Percentiles rank a stretch among this genome's conserved stretches.
phyloP scores from a whole-genome alignment of 2,888 invertebrate species.

The Eupithecia insigniata region DNA sequence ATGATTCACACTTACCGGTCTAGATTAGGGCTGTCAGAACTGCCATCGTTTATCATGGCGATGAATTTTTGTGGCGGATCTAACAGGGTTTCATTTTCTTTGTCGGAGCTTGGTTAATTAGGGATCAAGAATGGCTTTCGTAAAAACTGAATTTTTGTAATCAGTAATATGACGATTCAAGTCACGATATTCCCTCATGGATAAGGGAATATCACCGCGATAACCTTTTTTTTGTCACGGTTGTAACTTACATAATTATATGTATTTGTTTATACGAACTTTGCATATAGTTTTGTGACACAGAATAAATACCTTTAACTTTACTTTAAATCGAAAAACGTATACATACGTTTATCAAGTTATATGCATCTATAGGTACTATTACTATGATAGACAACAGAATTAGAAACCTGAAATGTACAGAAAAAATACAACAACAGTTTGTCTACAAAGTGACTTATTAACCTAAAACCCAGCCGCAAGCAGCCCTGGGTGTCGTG shows the following conservation, averaged over 20 bases:
- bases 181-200: too few species aligned
- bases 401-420: background rate
- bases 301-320: too few species aligned
- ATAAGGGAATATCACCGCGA: too few species aligned
- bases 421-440: background rate
- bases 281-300: too few species aligned
- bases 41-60: background rate
- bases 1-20: slow-evolving; percentile 43
- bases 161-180: background rate
- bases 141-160: background rate
- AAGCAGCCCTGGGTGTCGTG: slow-evolving; percentile 70
- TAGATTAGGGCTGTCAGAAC: slow-evolving; percentile 38
- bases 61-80: background rate
- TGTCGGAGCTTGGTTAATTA: background rate
- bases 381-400: background rate
- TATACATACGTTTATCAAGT: too few species aligned
- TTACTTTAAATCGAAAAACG: too few species aligned
- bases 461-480: slow-evolving; percentile 29
- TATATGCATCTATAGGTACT: too few species aligned
- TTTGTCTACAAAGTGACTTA: slow-evolving; percentile 11
- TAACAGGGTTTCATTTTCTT: background rate
- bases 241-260: too few species aligned
- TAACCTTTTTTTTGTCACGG: too few species aligned
- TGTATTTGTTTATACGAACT: too few species aligned
- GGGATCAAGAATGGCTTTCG: background rate